Percentiles rank a stretch among this genome's conserved stretches.
These are phyloP conservation scores for Chionoecetes opilio DNA, from an alignment of 1,140 invertebrate genomes.

Conservation along the genomic window DNA sequence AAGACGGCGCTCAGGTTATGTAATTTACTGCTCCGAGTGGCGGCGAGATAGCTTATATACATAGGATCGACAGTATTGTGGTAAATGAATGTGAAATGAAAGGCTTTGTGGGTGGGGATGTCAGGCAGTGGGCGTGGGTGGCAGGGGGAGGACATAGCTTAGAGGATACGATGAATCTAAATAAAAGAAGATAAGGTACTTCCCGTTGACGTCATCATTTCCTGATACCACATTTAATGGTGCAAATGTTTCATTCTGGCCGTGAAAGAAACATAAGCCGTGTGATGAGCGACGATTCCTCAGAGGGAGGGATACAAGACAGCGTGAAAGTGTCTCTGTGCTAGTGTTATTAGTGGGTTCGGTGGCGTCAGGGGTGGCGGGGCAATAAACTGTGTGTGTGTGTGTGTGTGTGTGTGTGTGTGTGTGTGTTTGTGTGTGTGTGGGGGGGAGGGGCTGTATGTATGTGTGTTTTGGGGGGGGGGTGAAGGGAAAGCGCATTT, in stretches of 20 bases:
- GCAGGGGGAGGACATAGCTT: not conserved
- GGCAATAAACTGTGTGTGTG: not conserved
- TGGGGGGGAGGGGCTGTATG: not conserved
- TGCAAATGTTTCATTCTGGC: not conserved
- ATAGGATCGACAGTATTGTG: not conserved
- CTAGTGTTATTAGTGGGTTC: not conserved
- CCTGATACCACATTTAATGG: not conserved
- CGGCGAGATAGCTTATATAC: not conserved
- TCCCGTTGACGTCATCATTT: too few species aligned
- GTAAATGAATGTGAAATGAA: not conserved
- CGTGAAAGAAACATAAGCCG: not conserved
- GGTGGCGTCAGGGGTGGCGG: not conserved
- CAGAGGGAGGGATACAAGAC: not conserved
- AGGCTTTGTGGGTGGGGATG: not conserved
- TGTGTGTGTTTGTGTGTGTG: not conserved
- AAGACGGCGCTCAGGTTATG: not conserved
- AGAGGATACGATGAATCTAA: too few species aligned
- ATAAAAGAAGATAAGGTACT: too few species aligned
- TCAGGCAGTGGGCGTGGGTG: not conserved
- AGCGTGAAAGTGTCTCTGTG: conserved; percentile 15
- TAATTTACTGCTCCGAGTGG: not conserved
- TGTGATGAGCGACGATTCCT: not conserved
- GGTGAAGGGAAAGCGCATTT: not conserved
- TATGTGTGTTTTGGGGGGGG: not conserved
- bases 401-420: too few species aligned